Evolutionary conservation across 2,888 invertebrate species (phyloP), one percentile per base, ranked within the genome.

Genomic region (Andricus quercusramuli): DNA sequence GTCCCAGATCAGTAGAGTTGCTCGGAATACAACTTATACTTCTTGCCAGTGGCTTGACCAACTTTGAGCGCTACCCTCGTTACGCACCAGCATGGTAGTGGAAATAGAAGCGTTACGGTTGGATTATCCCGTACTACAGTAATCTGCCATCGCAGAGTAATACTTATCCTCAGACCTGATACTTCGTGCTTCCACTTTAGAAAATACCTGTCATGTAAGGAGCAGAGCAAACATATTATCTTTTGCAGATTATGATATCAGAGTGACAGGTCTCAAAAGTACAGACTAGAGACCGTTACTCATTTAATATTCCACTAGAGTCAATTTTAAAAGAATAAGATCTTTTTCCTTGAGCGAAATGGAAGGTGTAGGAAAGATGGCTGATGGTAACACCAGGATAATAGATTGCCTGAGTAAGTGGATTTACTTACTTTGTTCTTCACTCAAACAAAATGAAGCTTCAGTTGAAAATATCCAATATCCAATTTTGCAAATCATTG

Each of bases 21-120:
- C 84, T 86, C 89, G 86, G 88, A 88, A 88, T 87, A 89, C 85
- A 81, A 83, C 84, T 78, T 83, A 25, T 62, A 62, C 81, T 81
- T 20, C 81, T 85, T 82, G 83, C 84, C 86, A 67, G 41, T 83
- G 79, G 81, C 83, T 85, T 84, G 88, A 88, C 89, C 88, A 87
- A 89, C 88, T 87, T 88, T 85, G 65, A 62, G 64, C 82, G 83
- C 85, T 80, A 87, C 86, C 87, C 83, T 84, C 85, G 83, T 87
- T 85, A 82, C 83, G 83, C 87, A 83, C 77, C 82, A 83, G 76
- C 85, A 85, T 81, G 83, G 76, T 85, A 85, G 88, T 88, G 82
- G 87, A 89, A 88, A 89, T 87, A 89, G 88, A 85, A 83, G 82
- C 81, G 86, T 85, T 84, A 85, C 85, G 88, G 86, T 85, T 85